Conservation (phyloP, 35 echinoderm and acorn worm species). For the Ophioderma brevispina region DNA sequence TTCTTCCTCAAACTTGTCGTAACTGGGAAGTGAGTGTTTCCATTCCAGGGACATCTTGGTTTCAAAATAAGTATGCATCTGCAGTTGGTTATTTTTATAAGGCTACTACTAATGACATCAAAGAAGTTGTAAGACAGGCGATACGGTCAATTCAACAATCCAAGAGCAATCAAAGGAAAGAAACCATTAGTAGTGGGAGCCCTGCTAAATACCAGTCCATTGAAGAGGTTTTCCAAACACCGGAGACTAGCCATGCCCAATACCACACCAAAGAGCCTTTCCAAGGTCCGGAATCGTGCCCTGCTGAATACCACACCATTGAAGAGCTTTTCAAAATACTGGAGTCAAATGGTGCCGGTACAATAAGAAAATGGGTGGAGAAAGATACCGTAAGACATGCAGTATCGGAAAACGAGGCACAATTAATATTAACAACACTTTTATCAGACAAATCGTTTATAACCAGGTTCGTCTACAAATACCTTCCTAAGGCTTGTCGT, state of each 20-base stretch:
- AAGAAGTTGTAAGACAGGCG: neutral
- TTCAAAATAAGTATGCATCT: too few species aligned
- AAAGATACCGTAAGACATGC: neutral
- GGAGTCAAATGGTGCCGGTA: neutral
- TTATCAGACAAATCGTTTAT: neutral
- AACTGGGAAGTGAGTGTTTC: neutral
- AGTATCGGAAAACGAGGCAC: neutral
- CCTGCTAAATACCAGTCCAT: too few species aligned
- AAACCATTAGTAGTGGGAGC: too few species aligned
- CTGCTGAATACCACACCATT: neutral
- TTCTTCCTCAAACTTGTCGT: neutral
- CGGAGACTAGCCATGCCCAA: too few species aligned
- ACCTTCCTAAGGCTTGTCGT: neutral
- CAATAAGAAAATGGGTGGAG: neutral
- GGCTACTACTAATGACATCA: neutral
- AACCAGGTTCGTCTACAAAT: neutral
- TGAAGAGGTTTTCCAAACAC: too few species aligned
- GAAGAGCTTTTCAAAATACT: neutral
- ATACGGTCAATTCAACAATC: too few species aligned
- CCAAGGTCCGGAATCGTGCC: neutral
- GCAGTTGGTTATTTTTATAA: neutral
- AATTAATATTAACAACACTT: neutral
- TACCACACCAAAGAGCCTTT: neutral
- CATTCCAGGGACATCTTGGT: too few species aligned
- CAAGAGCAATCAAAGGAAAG: too few species aligned